Conservation (phyloP, 2,113 vertebrate genomes). For the Siphamia tubifer region DNA sequence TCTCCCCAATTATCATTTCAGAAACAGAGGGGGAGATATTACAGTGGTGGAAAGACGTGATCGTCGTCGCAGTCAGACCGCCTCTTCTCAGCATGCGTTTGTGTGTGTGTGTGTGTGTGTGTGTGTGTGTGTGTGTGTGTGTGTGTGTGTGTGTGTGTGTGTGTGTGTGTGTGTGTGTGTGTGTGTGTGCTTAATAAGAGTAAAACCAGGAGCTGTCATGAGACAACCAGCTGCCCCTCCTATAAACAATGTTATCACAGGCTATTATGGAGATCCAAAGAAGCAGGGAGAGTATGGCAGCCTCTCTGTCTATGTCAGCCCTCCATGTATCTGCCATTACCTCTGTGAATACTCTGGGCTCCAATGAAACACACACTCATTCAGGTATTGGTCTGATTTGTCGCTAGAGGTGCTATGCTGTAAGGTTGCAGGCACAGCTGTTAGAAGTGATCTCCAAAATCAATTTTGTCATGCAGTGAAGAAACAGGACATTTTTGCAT, state of each 20-base stretch:
- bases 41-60: conserved; percentile 21
- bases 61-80: conserved; percentile 38
- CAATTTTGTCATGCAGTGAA: not conserved
- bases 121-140: not conserved
- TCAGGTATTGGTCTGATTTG: not conserved
- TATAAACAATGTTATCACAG: conserved; percentile 54
- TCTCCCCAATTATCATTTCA: conserved; percentile 82
- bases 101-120: not conserved
- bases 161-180: not conserved
- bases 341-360: not conserved
- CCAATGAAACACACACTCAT: conserved; percentile 4
- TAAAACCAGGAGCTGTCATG: conserved; percentile 56
- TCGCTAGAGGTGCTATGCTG: not conserved
- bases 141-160: not conserved
- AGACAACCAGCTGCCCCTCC: conserved; percentile 60
- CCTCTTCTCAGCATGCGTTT: not conserved
- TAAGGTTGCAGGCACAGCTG: conserved; percentile 5
- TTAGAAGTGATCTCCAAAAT: not conserved
- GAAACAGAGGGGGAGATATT: conserved; percentile 54
- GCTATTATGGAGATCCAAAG: conserved; percentile 50
- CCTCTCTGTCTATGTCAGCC: not conserved
- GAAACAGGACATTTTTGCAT: not conserved
- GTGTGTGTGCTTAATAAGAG: conserved; percentile 9
- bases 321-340: not conserved
- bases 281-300: conserved; percentile 3